Conservation (phyloP, 2,113 vertebrate species). For the Rhinogobius similis region DNA sequence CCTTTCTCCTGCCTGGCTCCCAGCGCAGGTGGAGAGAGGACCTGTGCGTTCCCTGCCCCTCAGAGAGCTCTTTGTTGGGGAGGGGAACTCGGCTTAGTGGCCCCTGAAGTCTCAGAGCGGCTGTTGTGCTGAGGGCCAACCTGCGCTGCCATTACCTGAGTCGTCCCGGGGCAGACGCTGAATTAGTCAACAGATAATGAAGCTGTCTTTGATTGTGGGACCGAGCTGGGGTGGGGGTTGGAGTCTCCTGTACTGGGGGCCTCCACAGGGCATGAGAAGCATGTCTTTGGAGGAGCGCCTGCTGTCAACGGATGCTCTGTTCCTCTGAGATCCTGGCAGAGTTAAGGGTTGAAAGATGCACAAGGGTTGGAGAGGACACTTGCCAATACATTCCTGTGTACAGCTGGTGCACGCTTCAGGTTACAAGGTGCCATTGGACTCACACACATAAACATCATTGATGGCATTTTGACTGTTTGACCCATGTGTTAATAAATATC, state of each 20-base stretch:
- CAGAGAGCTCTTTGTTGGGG: constrained; percentile 80
- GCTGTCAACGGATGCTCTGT: constrained; percentile 71
- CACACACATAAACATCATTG: constrained; percentile 4
- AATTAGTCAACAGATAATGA: constrained; percentile 86
- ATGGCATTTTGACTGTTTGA: background rate
- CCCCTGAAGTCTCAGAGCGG: constrained; percentile 41
- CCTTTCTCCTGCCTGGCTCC: constrained; percentile 32
- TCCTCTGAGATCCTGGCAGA: constrained; percentile 57
- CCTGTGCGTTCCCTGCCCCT: constrained; percentile 52
- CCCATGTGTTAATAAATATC: background rate
- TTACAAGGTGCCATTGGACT: constrained; percentile 37
- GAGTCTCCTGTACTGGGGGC: constrained; percentile 49
- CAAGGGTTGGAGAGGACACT: constrained; percentile 43
- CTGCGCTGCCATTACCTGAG: constrained; percentile 77
- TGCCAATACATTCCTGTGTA: constrained; percentile 56
- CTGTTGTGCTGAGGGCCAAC: constrained; percentile 57
- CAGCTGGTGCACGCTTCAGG: constrained; percentile 50
- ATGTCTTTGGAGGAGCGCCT: constrained; percentile 70
- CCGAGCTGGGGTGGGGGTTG: constrained; percentile 16
- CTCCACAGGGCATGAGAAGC: constrained; percentile 67
- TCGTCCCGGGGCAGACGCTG: constrained; percentile 73
- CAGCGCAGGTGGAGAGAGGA: constrained; percentile 24
- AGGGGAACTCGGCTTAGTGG: constrained; percentile 65
- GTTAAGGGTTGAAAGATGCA: constrained; percentile 67
- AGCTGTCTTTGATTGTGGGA: constrained; percentile 79